Evolutionary conservation across 2,113 vertebrate species (phyloP), one percentile per base, ranked within the genome.

Genomic region (Python bivittatus): DNA sequence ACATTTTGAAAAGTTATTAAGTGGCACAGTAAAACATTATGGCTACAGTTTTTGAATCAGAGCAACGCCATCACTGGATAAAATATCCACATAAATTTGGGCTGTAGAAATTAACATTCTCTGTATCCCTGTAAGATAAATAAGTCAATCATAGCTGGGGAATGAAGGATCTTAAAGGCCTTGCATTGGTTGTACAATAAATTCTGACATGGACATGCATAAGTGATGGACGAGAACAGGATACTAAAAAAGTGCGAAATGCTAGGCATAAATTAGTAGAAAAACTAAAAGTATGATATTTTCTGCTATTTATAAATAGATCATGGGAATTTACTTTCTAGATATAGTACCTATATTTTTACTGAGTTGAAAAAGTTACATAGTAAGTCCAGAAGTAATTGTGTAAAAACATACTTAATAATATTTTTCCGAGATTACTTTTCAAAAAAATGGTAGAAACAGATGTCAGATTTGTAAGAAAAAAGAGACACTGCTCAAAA

Each of bases 1-100:
- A 15, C 89, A 88, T 58, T 1, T 53, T 91, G 48, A 42, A 84
- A 79, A 88, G 87, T 92, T 38, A 48, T 48, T 91, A 68, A 88
- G 84, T 91, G 92, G 83, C 94, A 54, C 61, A 33, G 85, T 42
- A 85, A 64, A 85, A 12, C 48, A 33, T 93, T 27, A 29, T 84
- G 0, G 8, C 10, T 60, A 52, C 89, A 56, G 60, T 84, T 94
- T 25, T 56, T 7, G 72, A 9, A 22, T 88, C 17, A 84, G 53
- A 38, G 29, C 6, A 38, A 52, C 0, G n/a, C 53, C 92, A 52
- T 23, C 33, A 54, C 22, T 86, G 44, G 88, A 17, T 52, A 48
- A n/a, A 68, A 60, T 38, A 86, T 1, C 29, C 27, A 29, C 38
- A 54, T 90, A 60, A 27, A 25, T 54, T 79, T 86, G 61, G 22